phyloP scores from a whole-genome alignment of 2,888 invertebrate genomes.

The Salpingus planirostris region DNA sequence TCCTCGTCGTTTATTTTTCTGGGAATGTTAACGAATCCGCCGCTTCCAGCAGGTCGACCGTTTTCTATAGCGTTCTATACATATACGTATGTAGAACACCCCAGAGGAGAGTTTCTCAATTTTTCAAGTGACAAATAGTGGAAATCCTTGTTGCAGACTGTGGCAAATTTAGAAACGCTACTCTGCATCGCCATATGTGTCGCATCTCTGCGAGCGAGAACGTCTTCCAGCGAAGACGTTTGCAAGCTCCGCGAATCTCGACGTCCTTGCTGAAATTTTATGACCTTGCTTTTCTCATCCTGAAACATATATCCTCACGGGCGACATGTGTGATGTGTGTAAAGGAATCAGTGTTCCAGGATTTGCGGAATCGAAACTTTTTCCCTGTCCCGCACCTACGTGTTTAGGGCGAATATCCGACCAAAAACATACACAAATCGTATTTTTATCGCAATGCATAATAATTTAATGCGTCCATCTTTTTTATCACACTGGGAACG shows the following conservation, averaged over 20 bases:
- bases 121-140: conserved; percentile 19
- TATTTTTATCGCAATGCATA: too few relatives aligned
- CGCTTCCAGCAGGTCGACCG: too few relatives aligned
- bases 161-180: conserved; percentile 18
- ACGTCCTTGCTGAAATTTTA: conserved; percentile 18
- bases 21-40: neutral
- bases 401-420: conserved; percentile 9
- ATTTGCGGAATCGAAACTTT: conserved; percentile 12
- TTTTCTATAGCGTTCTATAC: too few relatives aligned
- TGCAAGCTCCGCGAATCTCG: conserved; percentile 18
- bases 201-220: conserved; percentile 22
- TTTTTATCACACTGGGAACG: too few relatives aligned
- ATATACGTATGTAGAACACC: too few relatives aligned
- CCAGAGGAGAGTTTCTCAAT: conserved; percentile 11
- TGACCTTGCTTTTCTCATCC: conserved; percentile 14
- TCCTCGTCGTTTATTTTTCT: neutral
- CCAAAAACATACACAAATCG: conserved; percentile 4
- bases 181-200: conserved; percentile 27
- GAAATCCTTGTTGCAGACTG: conserved; percentile 18
- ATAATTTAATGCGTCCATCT: too few relatives aligned
- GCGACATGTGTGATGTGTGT: conserved; percentile 13
- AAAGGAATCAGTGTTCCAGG: conserved; percentile 12
- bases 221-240: conserved; percentile 19
- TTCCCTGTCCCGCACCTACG: conserved; percentile 4
- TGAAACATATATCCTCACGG: conserved; percentile 13